Evolutionary conservation across 2,797 vertebrate genomes (phyloP), one percentile per base, ranked within the genome.

Genomic region (Adelosebastes latens): DNA sequence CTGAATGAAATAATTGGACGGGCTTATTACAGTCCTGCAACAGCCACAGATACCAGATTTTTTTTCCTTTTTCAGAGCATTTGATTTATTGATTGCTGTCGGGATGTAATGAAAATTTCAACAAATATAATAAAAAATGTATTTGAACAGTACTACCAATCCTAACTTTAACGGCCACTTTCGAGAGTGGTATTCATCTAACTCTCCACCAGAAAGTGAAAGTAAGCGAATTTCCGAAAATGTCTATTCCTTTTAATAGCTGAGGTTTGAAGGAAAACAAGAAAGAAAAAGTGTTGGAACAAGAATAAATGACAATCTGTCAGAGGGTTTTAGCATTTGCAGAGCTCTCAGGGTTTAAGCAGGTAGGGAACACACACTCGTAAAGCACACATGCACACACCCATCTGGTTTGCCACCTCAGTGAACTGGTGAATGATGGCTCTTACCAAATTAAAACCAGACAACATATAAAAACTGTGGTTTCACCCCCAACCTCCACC

Each of bases 361-460:
- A 86, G 84, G 83, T 80, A 72, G 56, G 74, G 22, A 71, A 61
- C 71, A 81, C 85, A 76, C 80, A 71, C 80, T 65, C 71, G 31
- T 31, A 46, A 5, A 68, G 60, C 86, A 70, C 70, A 79, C 75
- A 75, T 34, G 65, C 79, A 81, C 72, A 36, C 72, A 72, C 80
- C 85, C 91, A 93, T 93, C 87, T 93, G 91, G 90, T 91, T 86
- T 88, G 88, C 89, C 93, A 94, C 92, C 93, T 91, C 92, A 81
- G 89, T 93, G 92, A 93, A 92, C 91, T 91, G 88, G 77, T 93
- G 93, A 94, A 90, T 93, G 93, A 94, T 94, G 91, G 85, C 87
- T 93, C 82, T 92, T 88, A 86, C 91, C 79, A 93, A 94, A 95
- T 95, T 88, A 93, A 91, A 95, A 92, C 87, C 93, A 95, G 94